Evolutionary conservation across 2,888 invertebrate species (phyloP).

Genomic region (Pammene aurita): DNA sequence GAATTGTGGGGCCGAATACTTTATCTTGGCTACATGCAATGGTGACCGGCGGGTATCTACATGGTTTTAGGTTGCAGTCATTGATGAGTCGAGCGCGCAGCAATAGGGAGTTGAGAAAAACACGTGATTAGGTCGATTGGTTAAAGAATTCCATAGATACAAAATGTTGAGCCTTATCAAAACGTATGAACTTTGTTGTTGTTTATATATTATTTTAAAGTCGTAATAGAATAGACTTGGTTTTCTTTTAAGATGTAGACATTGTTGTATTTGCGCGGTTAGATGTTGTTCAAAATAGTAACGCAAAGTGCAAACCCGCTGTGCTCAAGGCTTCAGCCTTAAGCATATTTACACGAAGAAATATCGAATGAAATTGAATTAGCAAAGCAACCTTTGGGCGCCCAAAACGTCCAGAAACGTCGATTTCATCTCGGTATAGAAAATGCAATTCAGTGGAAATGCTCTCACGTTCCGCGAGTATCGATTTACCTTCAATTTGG

Average conservation of each 20-base stretch:
- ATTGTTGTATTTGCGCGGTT: no score
- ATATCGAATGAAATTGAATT: constrained; percentile 37
- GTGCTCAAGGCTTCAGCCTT: constrained; percentile 8
- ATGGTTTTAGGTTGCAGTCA: constrained; percentile 6
- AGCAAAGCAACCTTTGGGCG: constrained; percentile 20
- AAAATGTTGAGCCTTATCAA: no score
- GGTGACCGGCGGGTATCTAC: constrained; percentile 12
- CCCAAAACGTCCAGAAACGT: constrained; percentile 21
- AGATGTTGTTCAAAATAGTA: no score
- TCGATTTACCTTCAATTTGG: constrained; percentile 23
- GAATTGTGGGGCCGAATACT: not conserved
- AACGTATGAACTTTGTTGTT: no score
- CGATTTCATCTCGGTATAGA: constrained; percentile 21
- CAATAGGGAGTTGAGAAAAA: no score
- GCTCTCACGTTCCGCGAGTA: not conserved
- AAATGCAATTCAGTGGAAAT: constrained; percentile 11
- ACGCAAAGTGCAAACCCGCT: no score
- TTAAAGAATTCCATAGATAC: no score
- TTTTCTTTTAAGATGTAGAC: no score
- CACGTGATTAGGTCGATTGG: no score
- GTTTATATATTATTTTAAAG: no score
- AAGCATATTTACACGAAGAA: constrained; percentile 31
- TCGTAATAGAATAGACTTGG: no score
- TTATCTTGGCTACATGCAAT: not conserved
- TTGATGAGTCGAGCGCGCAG: no score